Evolutionary conservation across 2,797 vertebrate genomes (phyloP).

Genomic region (Bradypodion ventrale): DNA sequence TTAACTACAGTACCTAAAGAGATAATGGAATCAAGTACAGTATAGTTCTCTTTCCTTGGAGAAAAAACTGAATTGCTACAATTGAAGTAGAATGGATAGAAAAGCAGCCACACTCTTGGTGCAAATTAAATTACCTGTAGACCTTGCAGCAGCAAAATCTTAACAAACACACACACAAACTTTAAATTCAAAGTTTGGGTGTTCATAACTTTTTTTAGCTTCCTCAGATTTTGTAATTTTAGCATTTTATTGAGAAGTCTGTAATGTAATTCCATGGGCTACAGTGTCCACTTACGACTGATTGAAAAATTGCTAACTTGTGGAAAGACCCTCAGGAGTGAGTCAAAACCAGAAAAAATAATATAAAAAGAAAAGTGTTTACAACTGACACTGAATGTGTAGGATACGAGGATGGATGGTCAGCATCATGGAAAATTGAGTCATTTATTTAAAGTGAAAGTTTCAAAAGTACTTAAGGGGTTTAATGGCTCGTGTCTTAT

Average conservation of each 20-base stretch:
- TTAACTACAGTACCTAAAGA: not conserved
- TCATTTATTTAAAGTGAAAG: constrained; percentile 15
- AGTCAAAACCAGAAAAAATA: not conserved
- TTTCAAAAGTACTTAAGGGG: not conserved
- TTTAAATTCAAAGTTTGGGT: not conserved
- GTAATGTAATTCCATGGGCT: not conserved
- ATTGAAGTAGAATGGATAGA: not conserved
- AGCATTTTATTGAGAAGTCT: not conserved
- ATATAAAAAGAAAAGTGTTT: not conserved
- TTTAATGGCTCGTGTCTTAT: constrained; percentile 10
- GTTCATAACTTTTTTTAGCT: not conserved
- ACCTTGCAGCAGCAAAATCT: not conserved
- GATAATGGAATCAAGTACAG: too few species aligned
- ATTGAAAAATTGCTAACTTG: not conserved
- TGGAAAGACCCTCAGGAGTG: not conserved
- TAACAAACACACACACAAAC: too few species aligned
- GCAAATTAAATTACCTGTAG: not conserved
- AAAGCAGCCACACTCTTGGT: not conserved
- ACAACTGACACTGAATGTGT: not conserved
- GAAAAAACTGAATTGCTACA: not conserved
- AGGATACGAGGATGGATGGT: not conserved
- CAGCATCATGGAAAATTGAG: constrained; percentile 10
- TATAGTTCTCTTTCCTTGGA: not conserved
- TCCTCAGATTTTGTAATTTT: not conserved
- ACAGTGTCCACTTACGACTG: not conserved